Conservation (phyloP, 1,140 invertebrate genomes). For the Drosophila tristis region DNA sequence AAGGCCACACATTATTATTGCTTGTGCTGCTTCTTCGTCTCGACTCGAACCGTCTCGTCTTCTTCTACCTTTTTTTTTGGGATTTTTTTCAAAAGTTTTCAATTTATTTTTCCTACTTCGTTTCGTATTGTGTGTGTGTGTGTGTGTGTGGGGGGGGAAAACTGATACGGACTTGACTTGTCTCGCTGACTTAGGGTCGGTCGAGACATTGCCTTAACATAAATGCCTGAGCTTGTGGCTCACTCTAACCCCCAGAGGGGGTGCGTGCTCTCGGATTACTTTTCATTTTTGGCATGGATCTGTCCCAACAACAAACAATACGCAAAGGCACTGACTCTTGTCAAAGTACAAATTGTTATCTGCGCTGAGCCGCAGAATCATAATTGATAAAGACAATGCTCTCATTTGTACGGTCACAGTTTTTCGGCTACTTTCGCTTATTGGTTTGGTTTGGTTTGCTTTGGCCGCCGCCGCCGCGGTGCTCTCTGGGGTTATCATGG, state of each 20-base stretch:
- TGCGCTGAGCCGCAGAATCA: too few species aligned
- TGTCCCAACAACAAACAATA: neutral
- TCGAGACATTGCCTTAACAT: slow-evolving; percentile 28
- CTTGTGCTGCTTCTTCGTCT: slow-evolving; percentile 6
- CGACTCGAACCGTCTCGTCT: neutral
- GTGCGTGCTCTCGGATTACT: slow-evolving; percentile 15
- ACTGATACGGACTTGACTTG: slow-evolving; percentile 45
- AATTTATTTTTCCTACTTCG: slow-evolving; percentile 41
- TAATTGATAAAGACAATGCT: too few species aligned
- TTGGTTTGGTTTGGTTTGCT: slow-evolving; percentile 11
- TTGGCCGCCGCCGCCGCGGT: neutral
- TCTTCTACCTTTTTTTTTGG: slow-evolving; percentile 35
- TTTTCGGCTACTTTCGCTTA: slow-evolving; percentile 17
- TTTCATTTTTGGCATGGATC: slow-evolving; percentile 21
- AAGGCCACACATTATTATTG: slow-evolving; percentile 64
- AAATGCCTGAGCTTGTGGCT: slow-evolving; percentile 12
- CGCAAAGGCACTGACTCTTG: neutral
- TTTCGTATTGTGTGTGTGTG: too few species aligned
- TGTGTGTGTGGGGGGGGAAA: slow-evolving; percentile 25
- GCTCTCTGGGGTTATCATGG: slow-evolving; percentile 30
- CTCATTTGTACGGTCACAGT: too few species aligned
- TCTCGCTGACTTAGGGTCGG: slow-evolving; percentile 31
- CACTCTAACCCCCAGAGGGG: too few species aligned
- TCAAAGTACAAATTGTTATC: slow-evolving; percentile 46
- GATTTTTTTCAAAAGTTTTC: slow-evolving; percentile 52